Conservation (phyloP, 2,113 vertebrate genomes). For the Felis chaus region DNA sequence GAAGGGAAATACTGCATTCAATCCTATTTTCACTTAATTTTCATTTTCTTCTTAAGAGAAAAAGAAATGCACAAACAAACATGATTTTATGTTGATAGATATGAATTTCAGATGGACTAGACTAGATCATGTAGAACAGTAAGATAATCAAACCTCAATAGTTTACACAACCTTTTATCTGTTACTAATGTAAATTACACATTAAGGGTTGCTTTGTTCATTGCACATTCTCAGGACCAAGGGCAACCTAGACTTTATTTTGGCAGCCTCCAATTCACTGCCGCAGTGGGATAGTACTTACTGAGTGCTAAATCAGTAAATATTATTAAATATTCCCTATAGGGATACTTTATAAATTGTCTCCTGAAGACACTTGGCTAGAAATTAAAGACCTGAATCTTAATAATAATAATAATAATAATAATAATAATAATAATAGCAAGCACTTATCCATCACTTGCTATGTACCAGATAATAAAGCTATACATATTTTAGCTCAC, state of each 20-base stretch:
- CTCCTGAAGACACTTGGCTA: background rate
- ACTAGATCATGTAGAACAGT: background rate
- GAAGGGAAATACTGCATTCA: background rate
- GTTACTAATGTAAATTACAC: background rate
- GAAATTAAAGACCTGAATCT: background rate
- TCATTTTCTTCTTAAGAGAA: background rate
- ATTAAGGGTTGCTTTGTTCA: background rate
- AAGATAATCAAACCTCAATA: background rate
- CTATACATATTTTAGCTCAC: background rate
- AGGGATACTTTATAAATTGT: background rate
- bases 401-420: background rate
- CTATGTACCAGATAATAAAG: background rate
- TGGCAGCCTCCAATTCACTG: background rate
- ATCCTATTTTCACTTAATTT: background rate
- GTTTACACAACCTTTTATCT: background rate
- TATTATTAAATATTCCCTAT: background rate
- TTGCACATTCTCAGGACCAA: background rate
- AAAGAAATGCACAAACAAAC: background rate
- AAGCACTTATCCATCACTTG: background rate
- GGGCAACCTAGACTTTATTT: background rate
- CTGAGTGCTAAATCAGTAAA: background rate
- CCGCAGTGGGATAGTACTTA: background rate
- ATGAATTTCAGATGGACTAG: background rate
- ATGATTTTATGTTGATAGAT: background rate
- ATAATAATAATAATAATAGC: background rate